Conservation (phyloP, 2,888 invertebrate species). For the Therioaphis trifolii region DNA sequence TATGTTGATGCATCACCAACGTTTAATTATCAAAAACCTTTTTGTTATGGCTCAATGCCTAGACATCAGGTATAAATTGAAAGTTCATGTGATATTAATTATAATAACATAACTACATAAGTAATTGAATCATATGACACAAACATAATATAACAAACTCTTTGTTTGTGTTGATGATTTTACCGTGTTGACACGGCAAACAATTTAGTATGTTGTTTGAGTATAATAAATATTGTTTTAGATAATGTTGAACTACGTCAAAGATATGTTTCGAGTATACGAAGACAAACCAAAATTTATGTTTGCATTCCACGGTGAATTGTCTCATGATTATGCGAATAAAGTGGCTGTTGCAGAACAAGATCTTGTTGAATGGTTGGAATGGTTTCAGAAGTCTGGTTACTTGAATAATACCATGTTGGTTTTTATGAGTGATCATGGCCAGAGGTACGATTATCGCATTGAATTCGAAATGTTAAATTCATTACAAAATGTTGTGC, state of each 20-base stretch:
- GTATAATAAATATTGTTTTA: constrained; percentile 65
- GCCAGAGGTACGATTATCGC: constrained; percentile 75
- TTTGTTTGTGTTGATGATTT: too few species aligned
- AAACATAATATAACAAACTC: too few species aligned
- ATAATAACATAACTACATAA: too few species aligned
- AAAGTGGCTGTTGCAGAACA: constrained; percentile 81
- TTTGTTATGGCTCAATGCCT: constrained; percentile 71
- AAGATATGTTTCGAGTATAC: constrained; percentile 74
- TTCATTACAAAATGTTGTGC: neutral
- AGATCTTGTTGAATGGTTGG: constrained; percentile 77
- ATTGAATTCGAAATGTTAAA: neutral
- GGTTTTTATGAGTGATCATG: constrained; percentile 94
- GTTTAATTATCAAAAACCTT: constrained; percentile 72
- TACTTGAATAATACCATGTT: constrained; percentile 83
- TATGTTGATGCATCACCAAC: constrained; percentile 77
- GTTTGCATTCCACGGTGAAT: constrained; percentile 89
- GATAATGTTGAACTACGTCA: constrained; percentile 72
- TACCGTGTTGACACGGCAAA: too few species aligned
- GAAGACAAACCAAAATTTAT: constrained; percentile 80
- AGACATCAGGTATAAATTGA: constrained; percentile 67
- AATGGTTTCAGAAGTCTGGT: constrained; percentile 73
- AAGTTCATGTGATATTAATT: too few species aligned
- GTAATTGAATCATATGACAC: too few species aligned
- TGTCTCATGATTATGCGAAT: constrained; percentile 89
- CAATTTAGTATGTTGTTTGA: neutral